phyloP scores from a whole-genome alignment of 2,797 vertebrate species.

The Aphelocoma californica region DNA sequence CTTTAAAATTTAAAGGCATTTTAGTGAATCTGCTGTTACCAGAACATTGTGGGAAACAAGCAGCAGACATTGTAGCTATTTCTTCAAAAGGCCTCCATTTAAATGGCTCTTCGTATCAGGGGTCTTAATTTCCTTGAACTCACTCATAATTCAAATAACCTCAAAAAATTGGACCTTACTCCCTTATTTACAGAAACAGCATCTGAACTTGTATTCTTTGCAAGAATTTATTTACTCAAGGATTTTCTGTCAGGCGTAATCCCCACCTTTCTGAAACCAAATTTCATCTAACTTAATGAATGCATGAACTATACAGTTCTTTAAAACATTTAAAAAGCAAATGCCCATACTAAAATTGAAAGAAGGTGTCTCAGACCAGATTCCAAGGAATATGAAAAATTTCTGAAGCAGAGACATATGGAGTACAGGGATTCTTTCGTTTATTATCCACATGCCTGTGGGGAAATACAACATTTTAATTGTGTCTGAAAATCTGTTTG shows the following conservation, averaged over 20 bases:
- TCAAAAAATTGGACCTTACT: neutral
- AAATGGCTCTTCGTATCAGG: neutral
- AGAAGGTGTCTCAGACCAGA: neutral
- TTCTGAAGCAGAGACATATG: neutral
- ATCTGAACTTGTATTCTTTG: neutral
- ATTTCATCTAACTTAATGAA: neutral
- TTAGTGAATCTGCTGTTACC: neutral
- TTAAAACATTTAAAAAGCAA: neutral
- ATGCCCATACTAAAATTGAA: neutral
- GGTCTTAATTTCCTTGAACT: neutral
- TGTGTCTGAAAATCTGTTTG: constrained; percentile 2
- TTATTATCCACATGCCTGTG: neutral
- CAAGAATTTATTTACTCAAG: neutral
- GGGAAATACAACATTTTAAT: constrained; percentile 21
- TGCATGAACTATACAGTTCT: neutral
- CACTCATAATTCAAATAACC: neutral
- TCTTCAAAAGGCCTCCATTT: neutral
- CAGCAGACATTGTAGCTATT: neutral
- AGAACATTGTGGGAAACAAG: neutral
- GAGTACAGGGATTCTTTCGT: neutral
- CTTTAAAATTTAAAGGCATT: constrained; percentile 42
- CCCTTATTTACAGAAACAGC: neutral
- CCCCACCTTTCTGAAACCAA: neutral
- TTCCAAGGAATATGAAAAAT: neutral
- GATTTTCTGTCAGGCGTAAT: neutral